Percentiles rank a stretch among this genome's conserved stretches.
These are phyloP conservation scores for Cyanistes caeruleus DNA, from an alignment of 2,113 vertebrate species.

Conservation along the genomic window DNA sequence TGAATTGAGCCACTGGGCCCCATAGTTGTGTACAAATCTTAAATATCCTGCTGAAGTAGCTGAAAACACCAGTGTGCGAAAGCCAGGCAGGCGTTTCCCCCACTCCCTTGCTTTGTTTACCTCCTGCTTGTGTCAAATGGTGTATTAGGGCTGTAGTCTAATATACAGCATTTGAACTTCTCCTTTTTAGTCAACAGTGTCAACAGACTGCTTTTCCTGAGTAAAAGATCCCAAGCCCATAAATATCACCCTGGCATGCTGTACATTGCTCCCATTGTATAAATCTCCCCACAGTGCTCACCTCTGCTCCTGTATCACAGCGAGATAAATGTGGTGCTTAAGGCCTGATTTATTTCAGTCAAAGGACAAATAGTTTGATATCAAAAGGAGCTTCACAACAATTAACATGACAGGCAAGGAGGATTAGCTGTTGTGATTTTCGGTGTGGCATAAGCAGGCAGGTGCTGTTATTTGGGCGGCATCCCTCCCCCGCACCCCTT, in stretches of 20 bases:
- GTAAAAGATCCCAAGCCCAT: conserved; percentile 33
- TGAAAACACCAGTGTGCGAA: background rate
- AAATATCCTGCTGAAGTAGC: background rate
- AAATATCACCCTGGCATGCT: background rate
- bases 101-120: background rate
- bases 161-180: conserved; percentile 5
- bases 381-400: conserved; percentile 56
- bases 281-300: conserved; percentile 44
- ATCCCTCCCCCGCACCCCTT: conserved; percentile 15
- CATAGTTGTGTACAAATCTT: background rate
- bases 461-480: conserved; percentile 71
- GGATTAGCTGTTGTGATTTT: conserved; percentile 59
- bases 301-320: conserved; percentile 50
- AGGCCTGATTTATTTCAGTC: conserved; percentile 69
- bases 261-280: background rate
- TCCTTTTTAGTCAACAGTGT: conserved; percentile 22
- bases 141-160: background rate
- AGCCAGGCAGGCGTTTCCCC: background rate
- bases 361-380: conserved; percentile 69
- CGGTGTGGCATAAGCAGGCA: conserved; percentile 69
- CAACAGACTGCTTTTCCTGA: conserved; percentile 33
- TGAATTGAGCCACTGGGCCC: background rate
- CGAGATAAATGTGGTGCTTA: conserved; percentile 58
- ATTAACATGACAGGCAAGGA: conserved; percentile 69
- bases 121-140: background rate